Evolutionary conservation across 64 coral and sea anemone genomes (phyloP).

Genomic region (Montipora foliosa): DNA sequence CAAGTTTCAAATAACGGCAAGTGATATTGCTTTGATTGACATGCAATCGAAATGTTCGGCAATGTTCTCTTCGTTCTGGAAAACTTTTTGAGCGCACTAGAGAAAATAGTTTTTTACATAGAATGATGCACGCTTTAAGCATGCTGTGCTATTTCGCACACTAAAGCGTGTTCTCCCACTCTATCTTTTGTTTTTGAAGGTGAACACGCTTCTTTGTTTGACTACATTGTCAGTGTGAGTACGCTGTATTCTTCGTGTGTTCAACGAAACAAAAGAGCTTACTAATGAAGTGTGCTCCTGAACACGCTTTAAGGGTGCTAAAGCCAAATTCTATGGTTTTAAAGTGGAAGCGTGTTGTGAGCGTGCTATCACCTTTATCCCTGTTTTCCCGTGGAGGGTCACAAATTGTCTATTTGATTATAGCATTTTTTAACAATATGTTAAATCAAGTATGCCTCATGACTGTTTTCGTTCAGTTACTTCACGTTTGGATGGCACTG

Average conservation of each 20-base stretch:
- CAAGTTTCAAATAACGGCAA: too few species aligned
- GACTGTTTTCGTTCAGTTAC: neutral
- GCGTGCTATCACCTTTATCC: neutral
- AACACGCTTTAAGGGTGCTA: neutral
- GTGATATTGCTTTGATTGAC: too few species aligned
- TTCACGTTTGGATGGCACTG: conserved; percentile 20
- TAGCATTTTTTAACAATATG: neutral
- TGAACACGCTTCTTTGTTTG: neutral
- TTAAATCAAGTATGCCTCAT: neutral
- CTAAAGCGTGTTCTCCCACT: neutral
- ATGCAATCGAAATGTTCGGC: too few species aligned
- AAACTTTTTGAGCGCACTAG: too few species aligned
- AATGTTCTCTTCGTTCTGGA: too few species aligned
- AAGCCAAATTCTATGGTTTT: neutral
- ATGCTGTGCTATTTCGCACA: neutral
- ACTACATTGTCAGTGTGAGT: neutral
- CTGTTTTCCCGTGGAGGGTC: too few species aligned
- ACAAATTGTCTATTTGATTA: neutral
- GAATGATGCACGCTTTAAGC: too few species aligned
- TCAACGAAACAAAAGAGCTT: neutral
- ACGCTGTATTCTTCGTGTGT: neutral
- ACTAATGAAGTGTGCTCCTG: neutral
- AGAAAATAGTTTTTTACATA: too few species aligned
- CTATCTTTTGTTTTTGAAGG: neutral
- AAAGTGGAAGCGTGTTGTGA: neutral